phyloP scores from a whole-genome alignment of 2,797 vertebrate species.

The Pseudochirops cupreus region DNA sequence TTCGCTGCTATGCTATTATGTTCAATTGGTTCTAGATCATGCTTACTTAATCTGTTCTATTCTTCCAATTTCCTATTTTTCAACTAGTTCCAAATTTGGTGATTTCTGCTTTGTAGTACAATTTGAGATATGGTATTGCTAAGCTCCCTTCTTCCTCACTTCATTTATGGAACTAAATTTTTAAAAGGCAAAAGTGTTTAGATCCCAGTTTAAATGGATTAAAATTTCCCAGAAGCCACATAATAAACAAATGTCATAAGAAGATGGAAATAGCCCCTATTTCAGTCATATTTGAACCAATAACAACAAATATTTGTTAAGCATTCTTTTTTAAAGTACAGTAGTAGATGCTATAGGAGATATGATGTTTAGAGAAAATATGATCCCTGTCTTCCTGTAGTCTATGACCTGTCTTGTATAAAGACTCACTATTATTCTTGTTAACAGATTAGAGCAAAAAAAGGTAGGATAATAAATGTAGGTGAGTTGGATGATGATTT shows the following conservation, averaged over 20 bases:
- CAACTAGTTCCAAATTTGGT: neutral
- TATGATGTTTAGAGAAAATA: neutral
- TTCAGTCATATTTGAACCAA: neutral
- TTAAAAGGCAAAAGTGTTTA: constrained; percentile 6
- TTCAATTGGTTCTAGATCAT: neutral
- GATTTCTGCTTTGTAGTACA: neutral
- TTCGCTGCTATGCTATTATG: neutral
- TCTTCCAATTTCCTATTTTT: neutral
- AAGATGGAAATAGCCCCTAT: neutral
- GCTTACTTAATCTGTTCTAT: neutral
- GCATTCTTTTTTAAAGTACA: neutral
- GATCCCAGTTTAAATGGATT: neutral
- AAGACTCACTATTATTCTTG: neutral
- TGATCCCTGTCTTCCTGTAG: neutral
- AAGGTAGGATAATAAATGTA: neutral
- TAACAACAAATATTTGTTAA: neutral
- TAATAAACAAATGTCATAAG: neutral
- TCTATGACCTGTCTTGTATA: neutral
- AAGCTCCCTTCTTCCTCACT: neutral
- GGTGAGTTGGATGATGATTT: constrained; percentile 13
- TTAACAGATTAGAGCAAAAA: neutral
- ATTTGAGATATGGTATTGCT: neutral
- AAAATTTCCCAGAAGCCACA: neutral
- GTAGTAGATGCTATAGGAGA: neutral
- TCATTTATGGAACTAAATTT: neutral